Evolutionary conservation across 1,140 invertebrate species (phyloP).

Genomic region (Eurytemora carolleeae): DNA sequence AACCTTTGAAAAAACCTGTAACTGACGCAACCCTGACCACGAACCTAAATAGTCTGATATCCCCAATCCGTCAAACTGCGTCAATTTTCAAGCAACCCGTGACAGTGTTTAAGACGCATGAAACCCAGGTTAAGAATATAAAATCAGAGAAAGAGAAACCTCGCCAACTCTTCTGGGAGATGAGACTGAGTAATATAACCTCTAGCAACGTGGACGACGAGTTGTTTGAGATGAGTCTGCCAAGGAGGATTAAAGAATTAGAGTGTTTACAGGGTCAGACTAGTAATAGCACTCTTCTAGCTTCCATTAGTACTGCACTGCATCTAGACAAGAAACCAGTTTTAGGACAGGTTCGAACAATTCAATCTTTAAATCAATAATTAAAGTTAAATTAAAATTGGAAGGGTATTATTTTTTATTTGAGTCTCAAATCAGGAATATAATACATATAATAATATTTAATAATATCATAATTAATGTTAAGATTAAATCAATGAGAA

Average conservation of each 20-base stretch:
- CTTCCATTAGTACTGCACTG: conserved; percentile 27
- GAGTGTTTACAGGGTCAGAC: not conserved
- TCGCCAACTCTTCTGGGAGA: conserved; percentile 80
- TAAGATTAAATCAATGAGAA: no score
- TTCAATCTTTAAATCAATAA: no score
- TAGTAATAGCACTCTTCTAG: conserved; percentile 4
- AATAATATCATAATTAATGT: no score
- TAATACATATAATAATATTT: no score
- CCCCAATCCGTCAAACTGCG: conserved; percentile 89
- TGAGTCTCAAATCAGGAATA: no score
- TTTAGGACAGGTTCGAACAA: not conserved
- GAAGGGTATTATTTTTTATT: no score
- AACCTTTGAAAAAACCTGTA: not conserved
- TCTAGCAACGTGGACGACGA: not conserved
- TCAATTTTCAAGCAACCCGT: conserved; percentile 98
- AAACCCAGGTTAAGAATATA: conserved; percentile 1
- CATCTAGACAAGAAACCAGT: conserved; percentile 21
- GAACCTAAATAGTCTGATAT: conserved; percentile 51
- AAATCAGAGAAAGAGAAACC: conserved; percentile 5
- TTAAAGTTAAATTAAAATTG: no score
- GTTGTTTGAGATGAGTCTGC: not conserved
- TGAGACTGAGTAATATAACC: conserved; percentile 43
- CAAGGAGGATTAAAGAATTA: not conserved
- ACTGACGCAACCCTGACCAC: conserved; percentile 8
- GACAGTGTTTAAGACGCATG: conserved; percentile 67